Evolutionary conservation across 2,888 invertebrate species (phyloP).

Genomic region (Trimorus sp.): DNA sequence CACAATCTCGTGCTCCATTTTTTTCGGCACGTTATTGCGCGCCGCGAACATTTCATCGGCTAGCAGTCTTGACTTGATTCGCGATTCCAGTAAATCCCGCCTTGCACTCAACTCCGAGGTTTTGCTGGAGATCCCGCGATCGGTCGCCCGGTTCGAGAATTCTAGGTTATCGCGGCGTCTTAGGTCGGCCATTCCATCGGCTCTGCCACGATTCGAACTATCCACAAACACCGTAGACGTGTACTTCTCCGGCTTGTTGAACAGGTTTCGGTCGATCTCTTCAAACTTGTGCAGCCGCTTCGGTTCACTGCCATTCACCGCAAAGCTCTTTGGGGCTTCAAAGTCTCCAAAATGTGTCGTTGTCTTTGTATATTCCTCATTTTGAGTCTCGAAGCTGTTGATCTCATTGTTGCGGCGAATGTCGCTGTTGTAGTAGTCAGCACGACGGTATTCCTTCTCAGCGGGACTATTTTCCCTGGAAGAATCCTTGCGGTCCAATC

Average conservation of each 20-base stretch:
- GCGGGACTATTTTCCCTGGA: slow-evolving; percentile 80
- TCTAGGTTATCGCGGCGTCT: slow-evolving; percentile 71
- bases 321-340: slow-evolving; percentile 70
- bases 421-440: slow-evolving; percentile 75
- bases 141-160: slow-evolving; percentile 64
- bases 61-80: slow-evolving; percentile 86
- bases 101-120: slow-evolving; percentile 87
- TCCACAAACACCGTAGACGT: slow-evolving; percentile 81
- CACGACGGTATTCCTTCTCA: slow-evolving; percentile 77
- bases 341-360: slow-evolving; percentile 66
- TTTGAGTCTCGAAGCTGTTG: slow-evolving; percentile 73
- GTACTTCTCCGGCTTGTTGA: slow-evolving; percentile 77
- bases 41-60: slow-evolving; percentile 80
- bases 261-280: slow-evolving; percentile 72
- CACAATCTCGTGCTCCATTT: slow-evolving; percentile 78
- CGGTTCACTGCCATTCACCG: slow-evolving; percentile 72
- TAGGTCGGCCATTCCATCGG: slow-evolving; percentile 81
- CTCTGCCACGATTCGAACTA: slow-evolving; percentile 84
- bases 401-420: slow-evolving; percentile 77
- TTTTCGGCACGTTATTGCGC: slow-evolving; percentile 73
- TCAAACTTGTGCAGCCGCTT: slow-evolving; percentile 78
- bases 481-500: slow-evolving; percentile 84
- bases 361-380: slow-evolving; percentile 71
- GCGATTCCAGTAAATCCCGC: slow-evolving; percentile 88
- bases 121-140: slow-evolving; percentile 73